Conservation (phyloP, 2,113 vertebrate species). For the Trinectes maculatus region DNA sequence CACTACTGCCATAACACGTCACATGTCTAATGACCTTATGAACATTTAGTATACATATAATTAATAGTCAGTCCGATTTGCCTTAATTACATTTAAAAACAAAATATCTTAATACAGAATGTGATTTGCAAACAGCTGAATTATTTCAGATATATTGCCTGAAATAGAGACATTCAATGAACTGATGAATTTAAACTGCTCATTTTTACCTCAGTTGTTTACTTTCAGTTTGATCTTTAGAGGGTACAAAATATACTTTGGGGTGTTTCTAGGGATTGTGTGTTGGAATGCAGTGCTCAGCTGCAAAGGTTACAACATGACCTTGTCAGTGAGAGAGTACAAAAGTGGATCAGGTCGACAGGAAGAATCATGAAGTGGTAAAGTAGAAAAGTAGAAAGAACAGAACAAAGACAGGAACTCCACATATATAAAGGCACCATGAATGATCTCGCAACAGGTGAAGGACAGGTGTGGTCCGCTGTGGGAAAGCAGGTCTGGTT, state of each 20-base stretch:
- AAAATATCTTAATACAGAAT: neutral
- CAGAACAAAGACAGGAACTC: neutral
- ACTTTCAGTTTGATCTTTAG: neutral
- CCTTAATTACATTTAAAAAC: neutral
- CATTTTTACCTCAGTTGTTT: no score
- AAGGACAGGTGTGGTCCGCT: neutral
- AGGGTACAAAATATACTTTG: neutral
- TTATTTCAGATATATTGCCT: neutral
- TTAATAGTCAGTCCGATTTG: no score
- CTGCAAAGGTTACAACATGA: neutral
- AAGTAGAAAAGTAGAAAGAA: neutral
- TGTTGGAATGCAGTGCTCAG: neutral
- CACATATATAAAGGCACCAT: neutral
- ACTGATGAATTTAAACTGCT: neutral
- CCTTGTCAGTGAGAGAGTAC: no score
- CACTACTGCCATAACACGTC: slow-evolving; percentile 6
- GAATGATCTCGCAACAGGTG: neutral
- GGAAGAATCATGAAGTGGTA: neutral
- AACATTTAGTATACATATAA: no score
- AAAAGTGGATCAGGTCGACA: neutral
- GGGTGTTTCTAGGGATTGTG: no score
- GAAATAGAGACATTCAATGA: neutral
- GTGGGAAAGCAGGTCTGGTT: slow-evolving; percentile 1
- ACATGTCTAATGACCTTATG: no score
- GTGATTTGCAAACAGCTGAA: neutral